Conservation (phyloP, 2,888 invertebrate species). For the Drosophila kambysellisi region DNA sequence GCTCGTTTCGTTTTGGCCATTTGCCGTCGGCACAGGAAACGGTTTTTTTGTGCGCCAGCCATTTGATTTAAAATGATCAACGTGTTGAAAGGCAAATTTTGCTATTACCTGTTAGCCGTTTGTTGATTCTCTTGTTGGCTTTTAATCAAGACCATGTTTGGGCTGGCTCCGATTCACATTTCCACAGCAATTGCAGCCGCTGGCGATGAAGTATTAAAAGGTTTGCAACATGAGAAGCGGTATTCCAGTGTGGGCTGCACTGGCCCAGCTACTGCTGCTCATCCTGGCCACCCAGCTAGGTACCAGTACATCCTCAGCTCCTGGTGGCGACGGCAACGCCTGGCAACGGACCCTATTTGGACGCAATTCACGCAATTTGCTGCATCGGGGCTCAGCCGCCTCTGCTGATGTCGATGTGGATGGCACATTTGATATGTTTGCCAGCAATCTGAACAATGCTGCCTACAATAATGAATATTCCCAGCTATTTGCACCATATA, state of each 20-base stretch:
- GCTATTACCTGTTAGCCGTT: constrained; percentile 20
- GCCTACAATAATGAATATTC: constrained; percentile 58
- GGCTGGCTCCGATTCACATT: constrained; percentile 13
- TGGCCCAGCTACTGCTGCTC: constrained; percentile 59
- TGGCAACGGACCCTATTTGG: constrained; percentile 93
- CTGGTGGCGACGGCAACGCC: constrained; percentile 84
- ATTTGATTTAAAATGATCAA: constrained; percentile 36
- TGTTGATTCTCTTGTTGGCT: constrained; percentile 29
- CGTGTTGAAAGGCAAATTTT: constrained; percentile 19
- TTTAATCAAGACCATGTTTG: constrained; percentile 59
- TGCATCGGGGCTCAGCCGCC: constrained; percentile 47
- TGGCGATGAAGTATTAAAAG: constrained; percentile 57
- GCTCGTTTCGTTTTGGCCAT: constrained; percentile 3
- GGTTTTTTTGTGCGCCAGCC: constrained; percentile 13
- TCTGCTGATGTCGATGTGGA: constrained; percentile 13
- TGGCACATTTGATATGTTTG: constrained; percentile 31
- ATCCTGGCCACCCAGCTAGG: constrained; percentile 69
- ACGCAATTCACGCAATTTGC: constrained; percentile 89
- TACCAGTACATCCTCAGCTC: constrained; percentile 86
- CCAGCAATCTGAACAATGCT: constrained; percentile 32
- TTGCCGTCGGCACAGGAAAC: constrained; percentile 20
- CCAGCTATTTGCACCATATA: constrained; percentile 47
- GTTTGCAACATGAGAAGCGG: constrained; percentile 75
- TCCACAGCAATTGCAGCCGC: constrained; percentile 33
- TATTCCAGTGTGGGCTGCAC: constrained; percentile 70